phyloP scores from a whole-genome alignment of 2,113 vertebrate genomes.

The Stomatorhinus ivindoensis region DNA sequence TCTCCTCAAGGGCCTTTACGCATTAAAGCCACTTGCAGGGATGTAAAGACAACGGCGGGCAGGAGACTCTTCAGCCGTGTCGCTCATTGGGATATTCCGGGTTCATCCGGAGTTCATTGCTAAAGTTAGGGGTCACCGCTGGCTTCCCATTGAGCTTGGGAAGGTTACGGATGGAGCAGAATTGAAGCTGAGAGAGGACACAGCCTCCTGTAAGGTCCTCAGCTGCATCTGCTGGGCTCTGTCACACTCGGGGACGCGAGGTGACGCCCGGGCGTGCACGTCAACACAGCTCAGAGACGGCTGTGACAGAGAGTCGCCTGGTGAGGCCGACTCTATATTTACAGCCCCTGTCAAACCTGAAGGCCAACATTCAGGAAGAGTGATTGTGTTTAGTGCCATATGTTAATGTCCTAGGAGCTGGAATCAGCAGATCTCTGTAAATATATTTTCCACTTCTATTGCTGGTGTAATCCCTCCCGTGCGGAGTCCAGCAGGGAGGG shows the following conservation, averaged over 20 bases:
- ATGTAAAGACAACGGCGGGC: background rate
- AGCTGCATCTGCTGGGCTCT: background rate
- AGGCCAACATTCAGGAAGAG: constrained; percentile 28
- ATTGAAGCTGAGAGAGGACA: background rate
- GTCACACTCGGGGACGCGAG: background rate
- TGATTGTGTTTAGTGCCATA: constrained; percentile 30
- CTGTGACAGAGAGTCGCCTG: constrained; percentile 7
- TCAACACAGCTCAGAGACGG: constrained; percentile 10
- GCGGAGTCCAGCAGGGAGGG: background rate
- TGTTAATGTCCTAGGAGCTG: constrained; percentile 12
- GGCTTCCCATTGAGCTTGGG: background rate
- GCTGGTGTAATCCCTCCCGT: background rate
- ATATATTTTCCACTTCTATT: background rate
- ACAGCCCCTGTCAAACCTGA: constrained; percentile 25
- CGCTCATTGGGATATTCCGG: background rate
- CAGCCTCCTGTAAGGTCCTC: background rate
- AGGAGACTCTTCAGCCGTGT: background rate
- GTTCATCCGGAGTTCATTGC: background rate
- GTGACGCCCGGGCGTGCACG: background rate
- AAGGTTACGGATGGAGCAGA: background rate
- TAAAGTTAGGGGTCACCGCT: background rate
- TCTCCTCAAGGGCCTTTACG: background rate
- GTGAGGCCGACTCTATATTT: constrained; percentile 22
- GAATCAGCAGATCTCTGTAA: background rate
- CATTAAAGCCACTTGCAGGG: background rate